These are phyloP conservation scores for Hirundo rustica DNA, from an alignment of 2,797 vertebrate genomes.

Conservation along the genomic window DNA sequence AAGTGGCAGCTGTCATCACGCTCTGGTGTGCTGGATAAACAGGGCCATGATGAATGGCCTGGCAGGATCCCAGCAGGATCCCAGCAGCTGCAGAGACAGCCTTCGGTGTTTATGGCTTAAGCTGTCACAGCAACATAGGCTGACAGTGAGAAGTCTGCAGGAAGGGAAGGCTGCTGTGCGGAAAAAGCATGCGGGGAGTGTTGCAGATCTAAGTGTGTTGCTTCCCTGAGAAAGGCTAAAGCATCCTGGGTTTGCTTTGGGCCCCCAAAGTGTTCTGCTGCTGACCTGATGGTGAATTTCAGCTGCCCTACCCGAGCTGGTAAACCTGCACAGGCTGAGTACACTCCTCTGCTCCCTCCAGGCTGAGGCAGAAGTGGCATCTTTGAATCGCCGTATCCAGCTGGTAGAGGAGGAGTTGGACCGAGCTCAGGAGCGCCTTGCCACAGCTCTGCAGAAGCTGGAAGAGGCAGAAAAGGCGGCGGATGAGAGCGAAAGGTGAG, in stretches of 20 bases:
- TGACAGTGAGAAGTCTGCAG: not conserved
- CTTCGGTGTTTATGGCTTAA: not conserved
- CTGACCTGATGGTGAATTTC: not conserved
- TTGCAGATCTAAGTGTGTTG: not conserved
- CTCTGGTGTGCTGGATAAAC: not conserved
- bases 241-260: not conserved
- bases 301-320: not conserved
- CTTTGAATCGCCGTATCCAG: slow-evolving; percentile 87
- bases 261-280: accelerated
- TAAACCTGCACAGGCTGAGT: not conserved
- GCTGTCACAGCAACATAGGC: not conserved
- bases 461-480: slow-evolving; percentile 89
- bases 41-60: not conserved
- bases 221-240: not conserved
- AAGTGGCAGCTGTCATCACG: not conserved
- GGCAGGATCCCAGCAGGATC: not conserved
- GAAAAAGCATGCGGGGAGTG: accelerated
- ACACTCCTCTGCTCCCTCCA: slow-evolving; percentile 4
- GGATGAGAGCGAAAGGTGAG: slow-evolving; percentile 91
- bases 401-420: slow-evolving; percentile 91
- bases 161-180: accelerated
- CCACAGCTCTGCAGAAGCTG: slow-evolving; percentile 85
- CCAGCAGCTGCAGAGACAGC: not conserved
- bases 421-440: slow-evolving; percentile 85
- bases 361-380: slow-evolving; percentile 87